Base-by-base conservation (phyloP, 2,888 invertebrate species). In the Drosophila parthenogenetica region DNA sequence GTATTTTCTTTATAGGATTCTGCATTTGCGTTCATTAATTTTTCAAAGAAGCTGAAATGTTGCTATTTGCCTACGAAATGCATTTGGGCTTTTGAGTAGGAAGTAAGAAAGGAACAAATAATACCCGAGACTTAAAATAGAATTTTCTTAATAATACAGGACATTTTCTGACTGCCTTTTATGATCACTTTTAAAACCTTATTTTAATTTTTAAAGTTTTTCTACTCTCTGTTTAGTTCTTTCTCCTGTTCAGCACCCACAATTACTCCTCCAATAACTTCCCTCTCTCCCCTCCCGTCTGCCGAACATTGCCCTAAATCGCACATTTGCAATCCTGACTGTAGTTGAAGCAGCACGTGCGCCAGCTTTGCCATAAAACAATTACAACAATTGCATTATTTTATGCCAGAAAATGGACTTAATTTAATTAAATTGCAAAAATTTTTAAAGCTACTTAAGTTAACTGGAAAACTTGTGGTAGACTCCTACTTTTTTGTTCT, bases 311-410 rank as follows among this genome's bases (percentile, higher is more conserved):
- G 22, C 22, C 5, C 22, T 2, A 5, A 0, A 22, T 22, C 22
- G 5, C 22, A 22, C 22, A 22, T 22, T 22, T 22, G 62, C 37
- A 14, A 58, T 58, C 48, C 72, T 54, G 62, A 2, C 54, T 54
- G 58, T 5, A n/a, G 32, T 29, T 13, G 10, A 19, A 8, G 51
- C 37, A 53, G 77, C 83, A 82, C 82, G 79, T 88, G 77, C 86
- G 39, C 54, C 63, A 62, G 66, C 65, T 85, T 48, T 42, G 61
- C 63, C 70, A 25, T 42, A 54, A 71, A 69, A 82, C 82, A 82
- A 82, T 88, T 88, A 82, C 49, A 75, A 67, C 70, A 79, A 85
- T 82, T 83, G 77, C 74, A 86, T 85, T 74, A 77, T 66, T 81
- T 78, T 59, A 62, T 62, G 64, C 25, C 45, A 63, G 16, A 32